Evolutionary conservation across 2,113 vertebrate species (phyloP).

Genomic region (Oryzias celebensis): DNA sequence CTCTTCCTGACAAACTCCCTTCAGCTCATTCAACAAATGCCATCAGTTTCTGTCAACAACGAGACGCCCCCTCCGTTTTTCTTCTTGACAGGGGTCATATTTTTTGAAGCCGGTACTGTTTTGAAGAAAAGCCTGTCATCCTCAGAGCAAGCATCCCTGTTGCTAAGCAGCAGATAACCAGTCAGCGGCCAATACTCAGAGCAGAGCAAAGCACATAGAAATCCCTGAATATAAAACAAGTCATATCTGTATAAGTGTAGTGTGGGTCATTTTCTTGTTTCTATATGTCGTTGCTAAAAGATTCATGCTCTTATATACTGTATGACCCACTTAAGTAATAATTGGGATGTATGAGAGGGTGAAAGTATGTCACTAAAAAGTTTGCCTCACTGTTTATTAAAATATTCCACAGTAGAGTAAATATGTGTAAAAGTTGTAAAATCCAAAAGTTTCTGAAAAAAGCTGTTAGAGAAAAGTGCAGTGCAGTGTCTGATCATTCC

Average conservation of each 20-base stretch:
- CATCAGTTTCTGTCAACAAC: background rate
- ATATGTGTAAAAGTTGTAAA: too few relatives aligned
- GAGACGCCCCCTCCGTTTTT: background rate
- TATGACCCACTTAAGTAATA: too few relatives aligned
- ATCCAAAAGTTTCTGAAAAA: too few relatives aligned
- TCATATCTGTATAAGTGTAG: conserved; percentile 38
- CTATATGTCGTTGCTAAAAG: too few relatives aligned
- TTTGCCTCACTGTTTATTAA: too few relatives aligned
- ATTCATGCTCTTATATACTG: too few relatives aligned
- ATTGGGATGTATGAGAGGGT: too few relatives aligned
- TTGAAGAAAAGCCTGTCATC: conserved; percentile 24
- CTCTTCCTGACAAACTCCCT: conserved; percentile 1
- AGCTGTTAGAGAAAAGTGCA: too few relatives aligned
- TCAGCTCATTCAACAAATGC: background rate
- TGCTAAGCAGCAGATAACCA: conserved; percentile 69
- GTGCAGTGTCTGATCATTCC: too few relatives aligned
- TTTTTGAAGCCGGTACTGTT: conserved; percentile 19
- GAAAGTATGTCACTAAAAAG: too few relatives aligned
- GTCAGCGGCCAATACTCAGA: conserved; percentile 28
- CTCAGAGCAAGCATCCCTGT: conserved; percentile 39
- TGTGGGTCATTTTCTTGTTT: too few relatives aligned
- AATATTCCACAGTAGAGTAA: too few relatives aligned
- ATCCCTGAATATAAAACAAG: conserved; percentile 60
- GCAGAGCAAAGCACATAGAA: conserved; percentile 42
- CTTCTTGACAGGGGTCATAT: conserved; percentile 12